Base-by-base conservation (phyloP, 1,140 invertebrate species). In the Coptotermes formosanus region DNA sequence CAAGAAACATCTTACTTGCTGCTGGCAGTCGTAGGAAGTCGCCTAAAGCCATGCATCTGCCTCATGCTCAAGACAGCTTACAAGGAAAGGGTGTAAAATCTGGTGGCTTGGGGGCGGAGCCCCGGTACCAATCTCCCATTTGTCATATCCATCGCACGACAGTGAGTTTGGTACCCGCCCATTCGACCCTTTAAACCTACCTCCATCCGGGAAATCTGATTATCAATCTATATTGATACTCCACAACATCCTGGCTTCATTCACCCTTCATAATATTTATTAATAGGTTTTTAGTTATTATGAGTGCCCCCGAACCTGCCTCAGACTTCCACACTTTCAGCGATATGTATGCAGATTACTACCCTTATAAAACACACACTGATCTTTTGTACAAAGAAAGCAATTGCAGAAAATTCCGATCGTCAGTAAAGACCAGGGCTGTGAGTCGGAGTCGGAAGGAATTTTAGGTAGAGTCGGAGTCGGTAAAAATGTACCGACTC, bases 1-100 rank as follows among this genome's bases (percentile, higher is more conserved):
- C 64, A 75, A 75, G 64, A 75, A 75, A 25, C 25, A 75, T 75
- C 64, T 75, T 75, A 30, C 19, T 55, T 55, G 64, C n/a, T 30
- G 55, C 55, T 59, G 25, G n/a, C 64, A 75, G 25, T 75, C 64
- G n/a, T n/a, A 75, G n/a, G 64, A 25, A 75, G 14, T 75, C 64
- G 4, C n/a, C 25, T 25, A 0, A 16, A 44, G 32, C 23, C 38
- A 52, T 43, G 25, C 38, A 11, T 43, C 48, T 43, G 82, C 4
- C 82, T 43, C 43, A n/a, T 83, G 82, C 82, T 43, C 82, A 83
- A 83, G 82, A 83, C 82, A 45, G 82, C 82, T 52, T 44, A 83
- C 82, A 83, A 83, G 82, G 48, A 83, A 83, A 83, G 82, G 82
- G 82, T 83, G 82, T 83, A 83, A 83, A 83, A 43, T 83, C 43